phyloP scores from a whole-genome alignment of 2,113 vertebrate genomes.

The Clupea harengus region DNA sequence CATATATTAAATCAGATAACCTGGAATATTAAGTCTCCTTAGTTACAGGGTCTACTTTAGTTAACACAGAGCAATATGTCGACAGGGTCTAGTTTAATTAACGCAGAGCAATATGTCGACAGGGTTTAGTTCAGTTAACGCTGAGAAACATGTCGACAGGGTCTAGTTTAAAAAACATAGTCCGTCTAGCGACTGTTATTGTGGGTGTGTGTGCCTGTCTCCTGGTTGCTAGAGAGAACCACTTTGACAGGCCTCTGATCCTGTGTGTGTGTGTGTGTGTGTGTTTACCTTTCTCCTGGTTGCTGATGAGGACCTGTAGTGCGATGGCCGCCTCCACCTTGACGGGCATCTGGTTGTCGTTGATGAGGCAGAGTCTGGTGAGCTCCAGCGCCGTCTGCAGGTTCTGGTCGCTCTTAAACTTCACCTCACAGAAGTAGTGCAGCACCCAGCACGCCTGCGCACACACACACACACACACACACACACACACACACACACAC shows the following conservation, averaged over 20 bases:
- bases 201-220: conserved; percentile 73
- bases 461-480: conserved; percentile 6
- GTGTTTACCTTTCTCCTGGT: conserved; percentile 89
- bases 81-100: too few species aligned
- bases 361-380: conserved; percentile 92
- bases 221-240: conserved; percentile 97
- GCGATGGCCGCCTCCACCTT: conserved; percentile 98
- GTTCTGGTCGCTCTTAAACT: conserved; percentile 98
- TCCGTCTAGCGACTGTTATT: background rate
- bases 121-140: too few species aligned
- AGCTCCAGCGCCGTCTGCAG: conserved; percentile 93
- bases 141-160: too few species aligned
- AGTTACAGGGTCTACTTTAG: too few species aligned
- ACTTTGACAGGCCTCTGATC: too few species aligned
- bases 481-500: background rate
- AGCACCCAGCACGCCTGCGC: conserved; percentile 97
- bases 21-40: too few species aligned
- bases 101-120: too few species aligned
- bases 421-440: conserved; percentile 99
- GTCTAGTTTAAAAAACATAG: too few species aligned
- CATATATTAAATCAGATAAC: too few species aligned
- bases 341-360: conserved; percentile 97
- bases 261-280: background rate
- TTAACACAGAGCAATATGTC: too few species aligned
- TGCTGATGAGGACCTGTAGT: conserved; percentile 96